These are phyloP conservation scores for Aulostomus chinensis DNA, from an alignment of 2,797 vertebrate genomes.

Conservation along the genomic window DNA sequence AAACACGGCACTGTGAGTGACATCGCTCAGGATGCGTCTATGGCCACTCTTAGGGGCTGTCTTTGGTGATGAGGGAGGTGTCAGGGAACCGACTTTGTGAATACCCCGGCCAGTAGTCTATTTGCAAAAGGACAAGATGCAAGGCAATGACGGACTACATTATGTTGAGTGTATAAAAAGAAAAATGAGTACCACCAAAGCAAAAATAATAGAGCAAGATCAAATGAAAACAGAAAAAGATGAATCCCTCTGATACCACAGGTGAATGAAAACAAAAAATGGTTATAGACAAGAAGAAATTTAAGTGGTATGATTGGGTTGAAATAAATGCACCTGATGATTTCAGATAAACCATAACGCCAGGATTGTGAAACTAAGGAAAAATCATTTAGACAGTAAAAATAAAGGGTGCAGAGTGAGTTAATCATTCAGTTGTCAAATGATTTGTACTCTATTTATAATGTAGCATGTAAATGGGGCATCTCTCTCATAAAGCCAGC, in stretches of 20 bases:
- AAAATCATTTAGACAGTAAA: background rate
- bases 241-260: background rate
- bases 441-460: background rate
- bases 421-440: slow-evolving; percentile 10
- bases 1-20: slow-evolving; percentile 96
- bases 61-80: slow-evolving; percentile 96
- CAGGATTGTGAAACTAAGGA: background rate
- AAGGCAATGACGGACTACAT: background rate
- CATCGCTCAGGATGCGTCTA: slow-evolving; percentile 94
- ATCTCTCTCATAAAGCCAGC: background rate
- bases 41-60: slow-evolving; percentile 90
- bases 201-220: slow-evolving; percentile 3
- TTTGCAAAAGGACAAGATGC: background rate
- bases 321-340: slow-evolving; percentile 2
- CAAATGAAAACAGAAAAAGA: slow-evolving; percentile 5
- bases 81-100: slow-evolving; percentile 90
- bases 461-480: background rate
- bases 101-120: slow-evolving; percentile 55
- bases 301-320: slow-evolving; percentile 10
- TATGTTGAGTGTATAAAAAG: background rate
- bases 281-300: background rate
- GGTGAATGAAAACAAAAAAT: slow-evolving; percentile 1
- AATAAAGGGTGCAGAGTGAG: background rate
- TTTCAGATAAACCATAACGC: background rate
- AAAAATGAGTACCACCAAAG: slow-evolving; percentile 1